Evolutionary conservation across 2,113 vertebrate genomes (phyloP).

Genomic region (Lepus europaeus): DNA sequence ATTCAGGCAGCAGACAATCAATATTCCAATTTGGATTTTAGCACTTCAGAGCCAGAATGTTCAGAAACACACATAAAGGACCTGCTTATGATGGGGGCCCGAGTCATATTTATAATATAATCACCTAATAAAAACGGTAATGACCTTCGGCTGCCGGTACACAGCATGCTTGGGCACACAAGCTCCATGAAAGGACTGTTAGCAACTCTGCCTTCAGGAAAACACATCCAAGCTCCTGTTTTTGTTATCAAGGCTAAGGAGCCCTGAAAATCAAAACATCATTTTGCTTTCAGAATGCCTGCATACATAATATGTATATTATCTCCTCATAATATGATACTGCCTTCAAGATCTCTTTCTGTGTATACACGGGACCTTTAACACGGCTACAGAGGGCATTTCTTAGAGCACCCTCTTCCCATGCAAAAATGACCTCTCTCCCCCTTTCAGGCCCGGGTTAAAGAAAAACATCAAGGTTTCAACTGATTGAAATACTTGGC

Average conservation of each 20-base stretch:
- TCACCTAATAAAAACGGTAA: constrained; percentile 70
- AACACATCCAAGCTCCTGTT: constrained; percentile 50
- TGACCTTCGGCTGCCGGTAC: constrained; percentile 66
- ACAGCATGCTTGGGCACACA: background rate
- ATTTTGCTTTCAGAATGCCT: constrained; percentile 57
- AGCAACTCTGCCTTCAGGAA: constrained; percentile 69
- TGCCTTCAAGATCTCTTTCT: constrained; percentile 76
- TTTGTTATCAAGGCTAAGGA: constrained; percentile 41
- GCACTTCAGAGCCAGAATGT: constrained; percentile 63
- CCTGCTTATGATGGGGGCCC: constrained; percentile 64
- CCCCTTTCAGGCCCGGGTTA: constrained; percentile 64
- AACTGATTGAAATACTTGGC: constrained; percentile 60
- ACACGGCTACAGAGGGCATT: constrained; percentile 55
- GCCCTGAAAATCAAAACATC: constrained; percentile 29
- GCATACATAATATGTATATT: constrained; percentile 27
- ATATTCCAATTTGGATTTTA: constrained; percentile 74
- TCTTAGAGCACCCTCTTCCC: constrained; percentile 21
- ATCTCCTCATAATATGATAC: constrained; percentile 14
- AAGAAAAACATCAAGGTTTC: constrained; percentile 84
- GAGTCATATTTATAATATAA: constrained; percentile 65
- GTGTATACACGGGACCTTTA: constrained; percentile 72
- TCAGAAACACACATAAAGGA: constrained; percentile 55
- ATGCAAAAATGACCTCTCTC: constrained; percentile 71
- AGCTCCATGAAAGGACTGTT: constrained; percentile 63
- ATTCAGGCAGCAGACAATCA: constrained; percentile 64